phyloP scores from a whole-genome alignment of 2,888 invertebrate genomes.

The Callinectes sapidus region DNA sequence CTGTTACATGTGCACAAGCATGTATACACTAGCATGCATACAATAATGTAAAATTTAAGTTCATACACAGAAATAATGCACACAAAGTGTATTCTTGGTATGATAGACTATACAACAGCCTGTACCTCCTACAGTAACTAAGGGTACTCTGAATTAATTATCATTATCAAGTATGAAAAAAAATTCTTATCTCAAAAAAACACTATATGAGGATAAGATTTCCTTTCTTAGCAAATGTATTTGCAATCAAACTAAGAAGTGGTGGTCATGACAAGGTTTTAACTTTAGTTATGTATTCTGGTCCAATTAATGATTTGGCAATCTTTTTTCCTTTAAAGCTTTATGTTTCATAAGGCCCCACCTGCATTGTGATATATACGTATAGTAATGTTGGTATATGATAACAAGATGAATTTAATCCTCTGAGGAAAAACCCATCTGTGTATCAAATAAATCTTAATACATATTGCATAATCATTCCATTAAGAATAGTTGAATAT shows the following conservation, averaged over 20 bases:
- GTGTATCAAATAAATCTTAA: conserved; percentile 44
- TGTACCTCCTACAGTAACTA: conserved; percentile 50
- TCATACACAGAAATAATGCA: conserved; percentile 35
- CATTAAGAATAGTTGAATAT: conserved; percentile 57
- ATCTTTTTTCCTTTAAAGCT: conserved; percentile 32
- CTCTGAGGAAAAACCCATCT: conserved; percentile 57
- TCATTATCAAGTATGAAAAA: background rate
- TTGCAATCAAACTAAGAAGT: conserved; percentile 22
- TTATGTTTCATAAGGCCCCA: conserved; percentile 40
- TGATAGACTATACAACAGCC: conserved; percentile 36
- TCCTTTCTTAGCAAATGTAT: conserved; percentile 13
- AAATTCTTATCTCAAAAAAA: background rate
- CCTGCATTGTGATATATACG: conserved; percentile 57
- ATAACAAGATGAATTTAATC: conserved; percentile 51
- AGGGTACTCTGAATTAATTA: conserved; percentile 49
- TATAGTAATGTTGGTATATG: conserved; percentile 50
- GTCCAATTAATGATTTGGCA: background rate
- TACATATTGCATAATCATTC: conserved; percentile 60
- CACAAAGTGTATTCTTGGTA: conserved; percentile 36
- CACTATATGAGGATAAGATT: background rate
- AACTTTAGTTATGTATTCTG: conserved; percentile 9
- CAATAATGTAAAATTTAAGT: background rate
- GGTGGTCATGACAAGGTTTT: conserved; percentile 23
- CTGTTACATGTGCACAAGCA: conserved; percentile 16
- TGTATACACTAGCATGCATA: background rate